These are phyloP conservation scores for Aphelocoma californica DNA, from an alignment of 2,797 vertebrate species.

Conservation along the genomic window DNA sequence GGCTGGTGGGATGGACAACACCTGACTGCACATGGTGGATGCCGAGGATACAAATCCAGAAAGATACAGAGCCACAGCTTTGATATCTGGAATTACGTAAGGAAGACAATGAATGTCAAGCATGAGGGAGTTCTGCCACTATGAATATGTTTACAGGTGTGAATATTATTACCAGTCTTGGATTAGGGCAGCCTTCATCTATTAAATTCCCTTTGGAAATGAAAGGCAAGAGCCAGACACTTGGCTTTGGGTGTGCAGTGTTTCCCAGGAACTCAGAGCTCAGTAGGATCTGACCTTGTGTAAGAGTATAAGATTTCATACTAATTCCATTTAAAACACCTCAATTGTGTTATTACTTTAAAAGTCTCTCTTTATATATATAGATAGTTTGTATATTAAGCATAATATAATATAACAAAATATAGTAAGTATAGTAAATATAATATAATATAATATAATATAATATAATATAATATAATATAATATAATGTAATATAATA, in stretches of 20 bases:
- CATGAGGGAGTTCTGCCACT: neutral
- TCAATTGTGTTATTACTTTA: neutral
- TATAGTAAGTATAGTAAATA: too few relatives aligned
- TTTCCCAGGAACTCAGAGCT: neutral
- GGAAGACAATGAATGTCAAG: neutral
- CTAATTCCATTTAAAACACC: neutral
- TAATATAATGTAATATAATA: neutral
- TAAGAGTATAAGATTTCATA: neutral
- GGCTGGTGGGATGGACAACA: rapidly evolving
- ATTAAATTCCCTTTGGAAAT: neutral
- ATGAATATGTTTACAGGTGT: neutral
- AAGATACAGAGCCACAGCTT: neutral
- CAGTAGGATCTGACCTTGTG: neutral
- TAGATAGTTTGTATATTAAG: neutral
- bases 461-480: neutral
- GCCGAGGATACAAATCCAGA: neutral
- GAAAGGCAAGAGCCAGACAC: neutral
- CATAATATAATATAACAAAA: too few relatives aligned
- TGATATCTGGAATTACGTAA: neutral
- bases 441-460: too few relatives aligned
- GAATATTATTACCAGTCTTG: neutral
- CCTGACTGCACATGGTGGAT: neutral
- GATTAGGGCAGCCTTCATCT: neutral
- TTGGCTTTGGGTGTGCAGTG: neutral
- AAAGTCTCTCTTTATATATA: neutral